Evolutionary conservation across 2,797 vertebrate species (phyloP).

Genomic region (Spondyliosoma cantharus): DNA sequence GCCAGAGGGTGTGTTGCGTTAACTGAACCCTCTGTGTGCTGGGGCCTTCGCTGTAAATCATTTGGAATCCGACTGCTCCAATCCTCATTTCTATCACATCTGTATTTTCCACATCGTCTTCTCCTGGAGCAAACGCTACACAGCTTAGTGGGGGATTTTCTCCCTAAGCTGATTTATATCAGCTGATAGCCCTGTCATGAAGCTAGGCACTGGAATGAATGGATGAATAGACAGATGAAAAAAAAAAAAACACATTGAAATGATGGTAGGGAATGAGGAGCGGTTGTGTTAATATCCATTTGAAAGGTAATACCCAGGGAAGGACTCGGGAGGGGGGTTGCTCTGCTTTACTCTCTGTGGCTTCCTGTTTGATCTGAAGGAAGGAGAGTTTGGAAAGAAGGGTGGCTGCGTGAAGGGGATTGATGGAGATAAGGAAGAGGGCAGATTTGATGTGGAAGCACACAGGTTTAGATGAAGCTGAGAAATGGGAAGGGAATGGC

Average conservation of each 20-base stretch:
- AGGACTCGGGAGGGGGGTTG: slow-evolving; percentile 7
- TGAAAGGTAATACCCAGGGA: slow-evolving; percentile 57
- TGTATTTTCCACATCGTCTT: slow-evolving; percentile 62
- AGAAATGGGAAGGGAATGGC: neutral
- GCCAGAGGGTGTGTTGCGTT: neutral
- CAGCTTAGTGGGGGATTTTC: slow-evolving; percentile 68
- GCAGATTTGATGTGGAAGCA: neutral
- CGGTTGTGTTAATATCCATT: slow-evolving; percentile 56
- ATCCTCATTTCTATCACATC: slow-evolving; percentile 61
- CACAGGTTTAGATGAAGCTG: neutral
- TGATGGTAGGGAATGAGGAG: slow-evolving; percentile 36
- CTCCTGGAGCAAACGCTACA: slow-evolving; percentile 43
- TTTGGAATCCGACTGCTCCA: slow-evolving; percentile 18
- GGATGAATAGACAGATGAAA: slow-evolving; percentile 59
- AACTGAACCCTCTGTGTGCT: neutral
- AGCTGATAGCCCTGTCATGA: slow-evolving; percentile 72
- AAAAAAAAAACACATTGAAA: slow-evolving; percentile 41
- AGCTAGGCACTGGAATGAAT: slow-evolving; percentile 56
- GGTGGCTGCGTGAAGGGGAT: neutral
- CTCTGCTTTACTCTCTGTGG: neutral
- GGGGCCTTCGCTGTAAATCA: neutral
- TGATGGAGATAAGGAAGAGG: slow-evolving; percentile 6
- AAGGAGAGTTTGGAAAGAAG: neutral
- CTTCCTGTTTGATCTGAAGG: slow-evolving; percentile 38
- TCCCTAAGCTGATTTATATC: slow-evolving; percentile 74